Evolutionary conservation across 92 coral and sea anemone genomes (phyloP), one percentile per base, ranked within the genome.

Genomic region (Bergia sp.): DNA sequence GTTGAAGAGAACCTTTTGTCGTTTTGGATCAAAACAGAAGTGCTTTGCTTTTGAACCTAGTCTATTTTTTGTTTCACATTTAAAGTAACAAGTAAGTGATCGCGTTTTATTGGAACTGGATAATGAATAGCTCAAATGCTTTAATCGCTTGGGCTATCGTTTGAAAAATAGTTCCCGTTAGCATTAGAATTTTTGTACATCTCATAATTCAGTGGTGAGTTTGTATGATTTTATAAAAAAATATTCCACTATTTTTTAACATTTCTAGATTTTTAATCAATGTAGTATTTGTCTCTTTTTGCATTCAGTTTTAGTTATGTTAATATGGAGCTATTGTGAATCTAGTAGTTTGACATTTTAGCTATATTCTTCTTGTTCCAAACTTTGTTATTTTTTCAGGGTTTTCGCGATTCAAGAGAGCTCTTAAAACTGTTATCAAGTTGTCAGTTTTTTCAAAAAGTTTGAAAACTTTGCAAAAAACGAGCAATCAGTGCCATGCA

Each of bases 361-460:
- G 12, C 42, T 42, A 42, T 47, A 37, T 66, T 45, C 37, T 65
- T 43, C 0, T 16, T 72, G n/a, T 83, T 45, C 43, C 41, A 41
- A 23, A 11, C 10, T 83, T 67, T 43, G 42, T 1, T 41, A 12
- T 83, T 45, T 67, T 43, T 21, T 41, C 2, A 20, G 5, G 40
- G 73, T 11, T 49, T 16, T 29, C 4, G 67, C n/a, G 2, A 4
- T 20, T 9, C 0, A 18, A 58, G 42, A 66, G 0, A 43, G 1
- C 18, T 21, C 40, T 83, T 83, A 6, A 43, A 83, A 29, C 20
- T 29, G 65, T 8, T 66, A 67, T 38, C 86, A 83, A 83, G 53
- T 83, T 83, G 86, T 67, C 86, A 13, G 77, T 83, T 83, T 83
- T 83, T 91, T 58, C 5, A 37, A 45, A 88, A 91, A 91, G 91